These are phyloP conservation scores for Sardina pilchardus DNA, from an alignment of 2,113 vertebrate species.

Conservation along the genomic window DNA sequence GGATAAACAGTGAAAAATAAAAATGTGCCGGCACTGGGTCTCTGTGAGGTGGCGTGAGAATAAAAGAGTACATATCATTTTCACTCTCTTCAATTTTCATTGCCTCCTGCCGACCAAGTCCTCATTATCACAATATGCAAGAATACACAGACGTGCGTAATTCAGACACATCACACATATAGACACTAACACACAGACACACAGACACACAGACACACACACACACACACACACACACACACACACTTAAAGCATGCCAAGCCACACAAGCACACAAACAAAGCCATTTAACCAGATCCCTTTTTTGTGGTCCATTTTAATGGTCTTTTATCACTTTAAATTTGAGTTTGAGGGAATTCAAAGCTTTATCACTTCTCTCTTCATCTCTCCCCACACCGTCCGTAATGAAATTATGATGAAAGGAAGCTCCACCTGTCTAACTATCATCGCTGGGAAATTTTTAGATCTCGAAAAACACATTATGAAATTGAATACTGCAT, in stretches of 20 bases:
- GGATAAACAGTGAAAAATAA: slow-evolving; percentile 49
- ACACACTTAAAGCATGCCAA: neutral
- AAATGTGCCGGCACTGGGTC: slow-evolving; percentile 42
- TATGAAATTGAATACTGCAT: neutral
- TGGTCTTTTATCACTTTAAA: neutral
- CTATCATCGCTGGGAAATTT: neutral
- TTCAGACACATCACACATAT: neutral
- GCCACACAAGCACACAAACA: neutral
- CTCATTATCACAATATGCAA: neutral
- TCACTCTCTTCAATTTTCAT: neutral
- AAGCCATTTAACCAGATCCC: neutral
- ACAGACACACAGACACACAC: no score
- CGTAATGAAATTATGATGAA: neutral
- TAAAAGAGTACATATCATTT: neutral
- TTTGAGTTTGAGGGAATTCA: neutral
- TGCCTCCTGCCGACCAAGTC: neutral
- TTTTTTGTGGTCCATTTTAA: neutral
- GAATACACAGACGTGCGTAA: neutral
- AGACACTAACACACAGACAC: neutral
- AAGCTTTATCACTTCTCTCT: neutral
- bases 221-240: slow-evolving; percentile 3
- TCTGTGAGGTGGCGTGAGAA: neutral
- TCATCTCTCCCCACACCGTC: neutral
- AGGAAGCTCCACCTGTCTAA: neutral
- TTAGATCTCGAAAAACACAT: neutral